A percentile compares a stretch with the other conserved stretches of the same genome.
These are phyloP conservation scores for Seladonia tumulorum DNA, from an alignment of 2,888 invertebrate genomes.

Conservation along the genomic window DNA sequence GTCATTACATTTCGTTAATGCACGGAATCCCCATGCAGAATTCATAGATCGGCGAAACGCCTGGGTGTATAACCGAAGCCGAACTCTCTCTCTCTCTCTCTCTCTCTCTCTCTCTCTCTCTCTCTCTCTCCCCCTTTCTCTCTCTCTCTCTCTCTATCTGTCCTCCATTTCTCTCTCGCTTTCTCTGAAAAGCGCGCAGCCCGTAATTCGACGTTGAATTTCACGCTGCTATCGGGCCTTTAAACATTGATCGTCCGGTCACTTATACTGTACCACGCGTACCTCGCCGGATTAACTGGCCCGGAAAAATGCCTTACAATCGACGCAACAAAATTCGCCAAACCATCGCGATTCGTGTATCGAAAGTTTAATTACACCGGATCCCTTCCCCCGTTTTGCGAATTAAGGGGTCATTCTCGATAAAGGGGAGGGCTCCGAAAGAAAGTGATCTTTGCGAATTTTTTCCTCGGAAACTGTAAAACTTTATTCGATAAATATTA, in stretches of 20 bases:
- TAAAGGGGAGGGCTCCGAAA: background rate
- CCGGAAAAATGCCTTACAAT: constrained; percentile 27
- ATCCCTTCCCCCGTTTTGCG: background rate
- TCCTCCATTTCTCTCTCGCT: no score
- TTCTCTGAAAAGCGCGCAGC: constrained; percentile 7
- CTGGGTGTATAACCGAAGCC: constrained; percentile 23
- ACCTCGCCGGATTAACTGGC: constrained; percentile 20
- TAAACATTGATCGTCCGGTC: constrained; percentile 41
- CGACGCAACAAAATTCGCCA: constrained; percentile 8
- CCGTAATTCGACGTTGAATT: constrained; percentile 47
- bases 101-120: background rate
- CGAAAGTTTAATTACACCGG: background rate
- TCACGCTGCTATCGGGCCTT: constrained; percentile 34
- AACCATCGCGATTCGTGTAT: constrained; percentile 14
- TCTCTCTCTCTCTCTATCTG: constrained; percentile 1
- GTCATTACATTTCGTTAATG: constrained; percentile 68
- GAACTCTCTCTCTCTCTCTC: background rate
- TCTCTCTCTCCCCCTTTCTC: background rate
- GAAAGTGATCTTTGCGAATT: background rate
- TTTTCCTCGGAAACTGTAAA: background rate
- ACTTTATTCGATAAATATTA: background rate
- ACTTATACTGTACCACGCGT: constrained; percentile 5
- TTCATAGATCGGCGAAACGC: constrained; percentile 64
- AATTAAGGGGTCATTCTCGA: background rate
- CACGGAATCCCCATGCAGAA: constrained; percentile 52